Evolutionary conservation across 2,113 vertebrate species (phyloP), one percentile per base, ranked within the genome.

Genomic region (Lycaon pictus): DNA sequence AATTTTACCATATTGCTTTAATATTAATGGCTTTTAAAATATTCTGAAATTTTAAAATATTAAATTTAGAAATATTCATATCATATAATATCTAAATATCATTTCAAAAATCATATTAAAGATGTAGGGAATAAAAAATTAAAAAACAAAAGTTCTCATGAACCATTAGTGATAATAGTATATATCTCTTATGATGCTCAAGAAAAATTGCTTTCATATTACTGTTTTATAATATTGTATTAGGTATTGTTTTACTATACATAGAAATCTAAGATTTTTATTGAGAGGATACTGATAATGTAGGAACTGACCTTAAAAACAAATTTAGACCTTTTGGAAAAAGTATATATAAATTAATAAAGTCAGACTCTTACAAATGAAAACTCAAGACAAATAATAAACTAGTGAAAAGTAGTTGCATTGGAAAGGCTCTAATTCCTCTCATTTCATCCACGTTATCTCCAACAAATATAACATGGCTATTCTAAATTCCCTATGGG

Each of bases 401-500:
- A 51, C 37, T 27, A 15, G 27, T 2, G 51, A 92, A 96, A 94
- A 90, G 25, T 8, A 32, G 5, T 65, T 11, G 10, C 1, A n/a
- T 65, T 89, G 4, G 7, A 82, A 95, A 76, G 37, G 2, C 23
- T 93, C 32, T 72, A 71, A 74, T 65, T 62, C 2, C 37, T 90
- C 32, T 35, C 13, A 90, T 65, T 90, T 88, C 35, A 90, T 80
- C 16, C 1, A 32, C 0, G 72, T 77, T 7, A 29, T 62, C 55
- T 51, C 51, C 51, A 95, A 82, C 23, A 97, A 88, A 81, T 37
- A 93, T 4, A 90, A 35, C 72, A 87, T 23, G 22, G 90, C 23
- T 81, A 23, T 83, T 95, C 51, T 84, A 90, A 98, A 58, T 3
- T n/a, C 63, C 43, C 32, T 16, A 29, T 27, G 17, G 1, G 51